Conservation (phyloP, 1,140 invertebrate genomes). For the Rhysida immarginata region DNA sequence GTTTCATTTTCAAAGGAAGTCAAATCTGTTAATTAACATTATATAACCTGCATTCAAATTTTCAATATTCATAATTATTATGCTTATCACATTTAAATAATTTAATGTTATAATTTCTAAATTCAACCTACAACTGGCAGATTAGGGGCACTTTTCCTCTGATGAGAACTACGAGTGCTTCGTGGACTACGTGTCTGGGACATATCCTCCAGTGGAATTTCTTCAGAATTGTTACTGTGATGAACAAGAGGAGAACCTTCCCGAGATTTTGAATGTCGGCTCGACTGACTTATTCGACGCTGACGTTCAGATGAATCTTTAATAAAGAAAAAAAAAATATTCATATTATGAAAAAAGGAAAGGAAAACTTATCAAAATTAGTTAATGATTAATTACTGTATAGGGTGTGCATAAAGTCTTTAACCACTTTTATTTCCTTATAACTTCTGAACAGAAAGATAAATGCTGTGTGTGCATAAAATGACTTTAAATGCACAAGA, state of each 20-base stretch:
- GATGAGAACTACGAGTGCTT: conserved; percentile 16
- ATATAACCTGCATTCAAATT: background rate
- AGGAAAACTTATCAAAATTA: background rate
- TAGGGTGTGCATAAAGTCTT: background rate
- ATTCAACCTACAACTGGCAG: conserved; percentile 12
- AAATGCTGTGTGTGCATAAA: background rate
- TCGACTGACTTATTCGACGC: conserved; percentile 20
- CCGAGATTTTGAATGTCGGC: conserved; percentile 34
- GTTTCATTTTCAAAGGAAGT: background rate
- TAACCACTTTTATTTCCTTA: background rate
- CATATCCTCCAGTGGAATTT: conserved; percentile 70
- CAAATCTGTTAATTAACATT: background rate
- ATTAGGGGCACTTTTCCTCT: conserved; percentile 11
- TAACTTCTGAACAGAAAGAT: background rate
- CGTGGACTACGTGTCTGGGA: conserved; percentile 22
- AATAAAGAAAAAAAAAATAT: background rate
- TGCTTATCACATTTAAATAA: background rate
- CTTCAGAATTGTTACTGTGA: conserved; percentile 51
- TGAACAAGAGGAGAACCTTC: conserved; percentile 54
- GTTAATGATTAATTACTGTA: background rate
- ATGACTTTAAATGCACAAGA: background rate
- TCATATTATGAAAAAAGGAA: background rate
- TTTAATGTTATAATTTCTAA: background rate
- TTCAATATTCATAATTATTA: background rate
- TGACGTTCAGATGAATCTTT: conserved; percentile 19